Percentiles rank a stretch among this genome's conserved stretches.
Conservation (phyloP, 2,888 invertebrate genomes). For the Spodoptera picta region DNA sequence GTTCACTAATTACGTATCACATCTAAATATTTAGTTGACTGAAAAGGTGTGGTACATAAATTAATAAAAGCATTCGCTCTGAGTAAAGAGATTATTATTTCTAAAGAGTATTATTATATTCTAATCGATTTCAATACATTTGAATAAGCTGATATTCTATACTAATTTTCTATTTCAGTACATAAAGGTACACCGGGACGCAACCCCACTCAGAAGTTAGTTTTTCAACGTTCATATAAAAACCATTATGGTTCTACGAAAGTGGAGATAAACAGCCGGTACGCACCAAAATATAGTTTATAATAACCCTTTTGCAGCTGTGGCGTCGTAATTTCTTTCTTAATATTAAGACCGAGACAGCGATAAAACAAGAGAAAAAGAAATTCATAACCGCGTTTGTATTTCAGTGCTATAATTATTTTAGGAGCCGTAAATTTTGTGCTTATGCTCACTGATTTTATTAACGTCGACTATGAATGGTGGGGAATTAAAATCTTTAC, state of each 20-base stretch:
- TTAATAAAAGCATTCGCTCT: too few relatives aligned
- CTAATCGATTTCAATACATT: too few relatives aligned
- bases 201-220: conserved; percentile 5
- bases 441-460: conserved; percentile 47
- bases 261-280: conserved; percentile 39
- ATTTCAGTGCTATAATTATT: conserved; percentile 49
- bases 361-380: conserved; percentile 48
- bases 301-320: conserved; percentile 55
- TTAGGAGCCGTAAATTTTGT: conserved; percentile 44
- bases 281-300: conserved; percentile 45
- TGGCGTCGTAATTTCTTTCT: conserved; percentile 44
- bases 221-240: conserved; percentile 23
- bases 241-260: conserved; percentile 34
- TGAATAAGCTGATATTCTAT: too few relatives aligned
- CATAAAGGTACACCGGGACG: too few relatives aligned
- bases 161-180: too few relatives aligned
- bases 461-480: conserved; percentile 33
- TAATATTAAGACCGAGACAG: conserved; percentile 51
- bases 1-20: conserved; percentile 24
- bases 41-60: background rate
- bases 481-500: conserved; percentile 20
- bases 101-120: too few relatives aligned
- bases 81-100: too few relatives aligned
- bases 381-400: conserved; percentile 49
- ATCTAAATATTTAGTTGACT: background rate